Evolutionary conservation across 2,888 invertebrate genomes (phyloP).

Genomic region (Watsonalla cultraria): DNA sequence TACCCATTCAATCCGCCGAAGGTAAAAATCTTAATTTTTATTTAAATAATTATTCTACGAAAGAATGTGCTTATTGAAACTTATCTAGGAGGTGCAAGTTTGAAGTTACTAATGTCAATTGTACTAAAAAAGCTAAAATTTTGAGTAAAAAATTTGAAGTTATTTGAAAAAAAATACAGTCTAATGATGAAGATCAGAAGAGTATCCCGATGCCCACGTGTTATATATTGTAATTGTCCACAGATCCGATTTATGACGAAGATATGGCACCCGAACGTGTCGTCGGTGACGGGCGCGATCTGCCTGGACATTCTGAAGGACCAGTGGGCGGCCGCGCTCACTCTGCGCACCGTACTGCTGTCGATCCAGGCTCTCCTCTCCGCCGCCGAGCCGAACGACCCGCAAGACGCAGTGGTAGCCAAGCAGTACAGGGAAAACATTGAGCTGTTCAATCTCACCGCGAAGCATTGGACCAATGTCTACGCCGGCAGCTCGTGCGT

Average conservation of each 20-base stretch:
- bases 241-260: constrained; percentile 97
- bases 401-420: constrained; percentile 98
- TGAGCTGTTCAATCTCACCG: constrained; percentile 92
- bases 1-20: constrained; percentile 99
- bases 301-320: constrained; percentile 99
- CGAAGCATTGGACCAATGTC: constrained; percentile 96
- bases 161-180: no score
- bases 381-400: constrained; percentile 95
- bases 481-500: constrained; percentile 89
- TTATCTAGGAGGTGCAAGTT: no score
- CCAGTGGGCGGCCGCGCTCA: constrained; percentile 99
- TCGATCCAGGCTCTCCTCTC: constrained; percentile 97
- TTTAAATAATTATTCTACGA: no score
- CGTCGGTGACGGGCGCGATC: constrained; percentile 98
- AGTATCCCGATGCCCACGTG: neutral
- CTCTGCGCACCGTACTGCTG: constrained; percentile 95
- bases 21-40: constrained; percentile 71
- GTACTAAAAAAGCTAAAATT: no score
- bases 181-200: no score
- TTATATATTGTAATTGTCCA: constrained; percentile 21
- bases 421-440: constrained; percentile 95
- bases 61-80: no score
- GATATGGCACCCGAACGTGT: constrained; percentile 99
- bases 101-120: no score
- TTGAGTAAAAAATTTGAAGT: no score